These are phyloP conservation scores for Spinibarbus caldwelli DNA, from an alignment of 2,797 vertebrate species.

Conservation along the genomic window DNA sequence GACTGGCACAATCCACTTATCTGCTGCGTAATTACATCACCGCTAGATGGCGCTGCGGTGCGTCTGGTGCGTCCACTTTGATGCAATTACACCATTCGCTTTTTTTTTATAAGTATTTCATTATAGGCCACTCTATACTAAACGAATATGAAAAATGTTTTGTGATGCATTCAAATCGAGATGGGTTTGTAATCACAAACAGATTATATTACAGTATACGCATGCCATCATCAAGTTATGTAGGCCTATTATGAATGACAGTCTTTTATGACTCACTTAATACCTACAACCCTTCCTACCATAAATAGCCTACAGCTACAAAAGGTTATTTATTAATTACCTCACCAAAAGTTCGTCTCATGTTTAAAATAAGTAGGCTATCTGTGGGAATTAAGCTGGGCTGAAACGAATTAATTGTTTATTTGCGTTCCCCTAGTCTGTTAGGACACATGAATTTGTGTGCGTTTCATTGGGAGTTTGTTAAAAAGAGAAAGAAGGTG, in stretches of 20 bases:
- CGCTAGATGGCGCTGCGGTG: slow-evolving; percentile 69
- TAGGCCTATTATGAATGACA: not conserved
- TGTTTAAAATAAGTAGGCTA: slow-evolving; percentile 7
- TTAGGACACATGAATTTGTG: not conserved
- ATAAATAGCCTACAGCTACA: not conserved
- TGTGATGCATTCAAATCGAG: not conserved
- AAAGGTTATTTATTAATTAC: not conserved
- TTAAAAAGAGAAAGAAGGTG: no score
- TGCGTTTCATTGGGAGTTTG: not conserved
- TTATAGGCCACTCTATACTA: slow-evolving; percentile 44
- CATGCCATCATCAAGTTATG: not conserved
- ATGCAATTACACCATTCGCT: slow-evolving; percentile 35
- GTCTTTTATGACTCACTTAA: not conserved
- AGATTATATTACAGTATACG: not conserved
- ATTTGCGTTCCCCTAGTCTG: not conserved
- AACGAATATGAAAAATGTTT: not conserved
- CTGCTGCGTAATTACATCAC: slow-evolving; percentile 52
- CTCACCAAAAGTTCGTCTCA: not conserved
- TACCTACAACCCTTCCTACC: not conserved
- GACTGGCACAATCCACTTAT: slow-evolving; percentile 49
- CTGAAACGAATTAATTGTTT: not conserved
- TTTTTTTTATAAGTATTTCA: slow-evolving; percentile 45
- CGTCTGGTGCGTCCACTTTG: slow-evolving; percentile 1
- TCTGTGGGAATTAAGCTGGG: not conserved
- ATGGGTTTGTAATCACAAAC: not conserved